These are phyloP conservation scores for Calephelis virginiensis DNA, from an alignment of 1,140 invertebrate genomes.

Conservation along the genomic window DNA sequence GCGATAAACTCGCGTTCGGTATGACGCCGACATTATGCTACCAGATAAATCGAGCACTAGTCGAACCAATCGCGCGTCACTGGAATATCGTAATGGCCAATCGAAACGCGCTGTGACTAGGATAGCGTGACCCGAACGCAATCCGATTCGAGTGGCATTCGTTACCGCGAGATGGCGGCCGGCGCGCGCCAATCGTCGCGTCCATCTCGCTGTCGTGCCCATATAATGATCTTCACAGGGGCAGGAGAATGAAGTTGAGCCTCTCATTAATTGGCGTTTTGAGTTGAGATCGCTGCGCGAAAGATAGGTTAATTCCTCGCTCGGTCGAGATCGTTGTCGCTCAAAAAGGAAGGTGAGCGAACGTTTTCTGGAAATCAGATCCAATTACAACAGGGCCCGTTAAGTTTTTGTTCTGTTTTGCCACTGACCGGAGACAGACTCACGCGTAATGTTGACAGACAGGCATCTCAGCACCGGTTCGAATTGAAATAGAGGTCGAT, in stretches of 20 bases:
- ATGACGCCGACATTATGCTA: conserved; percentile 68
- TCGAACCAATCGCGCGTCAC: conserved; percentile 62
- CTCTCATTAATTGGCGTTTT: conserved; percentile 78
- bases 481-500: conserved; percentile 40
- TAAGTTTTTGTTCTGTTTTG: conserved; percentile 76
- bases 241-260: conserved; percentile 76
- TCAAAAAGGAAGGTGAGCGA: conserved; percentile 76
- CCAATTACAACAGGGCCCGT: conserved; percentile 74
- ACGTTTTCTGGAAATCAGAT: conserved; percentile 77
- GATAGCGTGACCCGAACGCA: conserved; percentile 77
- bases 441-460: conserved; percentile 65
- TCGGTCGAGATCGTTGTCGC: conserved; percentile 73
- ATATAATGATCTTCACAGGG: conserved; percentile 78
- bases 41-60: conserved; percentile 59
- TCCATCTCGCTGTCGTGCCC: conserved; percentile 77
- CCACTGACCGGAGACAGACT: conserved; percentile 52
- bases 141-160: conserved; percentile 71
- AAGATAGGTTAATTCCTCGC: conserved; percentile 78
- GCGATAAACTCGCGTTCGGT: conserved; percentile 65
- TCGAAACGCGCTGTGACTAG: conserved; percentile 62
- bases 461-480: conserved; percentile 47
- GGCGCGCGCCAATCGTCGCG: conserved; percentile 70
- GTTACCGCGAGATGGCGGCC: conserved; percentile 73
- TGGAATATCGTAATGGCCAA: conserved; percentile 64
- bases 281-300: conserved; percentile 73